Conservation (phyloP, 1,140 invertebrate species). For the Maconellicoccus hirsutus region DNA sequence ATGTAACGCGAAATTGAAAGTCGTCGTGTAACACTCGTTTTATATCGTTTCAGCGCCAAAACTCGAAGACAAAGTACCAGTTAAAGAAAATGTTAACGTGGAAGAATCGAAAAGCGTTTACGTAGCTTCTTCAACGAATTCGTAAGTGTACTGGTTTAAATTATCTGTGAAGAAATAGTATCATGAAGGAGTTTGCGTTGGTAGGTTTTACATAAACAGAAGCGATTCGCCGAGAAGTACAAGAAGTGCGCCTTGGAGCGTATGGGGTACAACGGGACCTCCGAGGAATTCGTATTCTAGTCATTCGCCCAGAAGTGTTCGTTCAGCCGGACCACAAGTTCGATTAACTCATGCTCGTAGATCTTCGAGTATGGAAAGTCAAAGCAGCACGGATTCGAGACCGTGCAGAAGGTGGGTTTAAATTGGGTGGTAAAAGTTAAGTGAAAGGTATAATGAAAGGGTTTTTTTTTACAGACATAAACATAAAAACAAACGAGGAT, state of each 20-base stretch:
- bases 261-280: slow-evolving; percentile 37
- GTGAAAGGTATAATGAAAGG: too few relatives aligned
- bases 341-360: slow-evolving; percentile 34
- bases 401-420: slow-evolving; percentile 46
- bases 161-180: too few relatives aligned
- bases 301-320: slow-evolving; percentile 38
- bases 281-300: slow-evolving; percentile 55
- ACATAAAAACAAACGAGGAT: slow-evolving; percentile 63
- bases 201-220: slow-evolving; percentile 27
- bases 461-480: slow-evolving; percentile 42
- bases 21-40: neutral
- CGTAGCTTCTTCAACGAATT: neutral
- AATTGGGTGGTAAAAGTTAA: too few relatives aligned
- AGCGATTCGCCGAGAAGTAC: slow-evolving; percentile 63
- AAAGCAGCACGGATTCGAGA: slow-evolving; percentile 65
- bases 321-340: slow-evolving; percentile 25
- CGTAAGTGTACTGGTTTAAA: slow-evolving; percentile 10
- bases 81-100: neutral
- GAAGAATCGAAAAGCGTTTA: slow-evolving; percentile 11
- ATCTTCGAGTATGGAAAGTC: slow-evolving; percentile 57
- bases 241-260: slow-evolving; percentile 64
- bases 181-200: too few relatives aligned
- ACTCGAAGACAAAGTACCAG: slow-evolving; percentile 37
- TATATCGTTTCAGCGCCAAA: slow-evolving; percentile 38
- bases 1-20: too few relatives aligned